Evolutionary conservation across 2,888 invertebrate genomes (phyloP), one percentile per base, ranked within the genome.

Genomic region (Amaurobius ferox): DNA sequence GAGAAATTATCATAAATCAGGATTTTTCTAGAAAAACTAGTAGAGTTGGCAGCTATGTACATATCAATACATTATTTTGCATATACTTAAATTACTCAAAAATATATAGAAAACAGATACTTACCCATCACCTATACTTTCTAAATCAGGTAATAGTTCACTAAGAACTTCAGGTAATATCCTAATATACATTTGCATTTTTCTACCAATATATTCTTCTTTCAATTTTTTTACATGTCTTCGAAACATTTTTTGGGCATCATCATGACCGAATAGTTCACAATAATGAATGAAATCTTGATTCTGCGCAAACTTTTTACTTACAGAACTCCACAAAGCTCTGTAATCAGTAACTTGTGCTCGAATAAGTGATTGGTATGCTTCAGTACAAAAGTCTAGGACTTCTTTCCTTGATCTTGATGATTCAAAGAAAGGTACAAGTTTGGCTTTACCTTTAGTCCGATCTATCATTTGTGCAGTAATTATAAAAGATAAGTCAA

Each of bases 391-490:
- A 62, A 95, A 95, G 90, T 98, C 97, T 90, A 97, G 92, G 26
- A 97, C 93, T 92, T 98, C 98, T 90, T 97, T 95, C 88, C 96
- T 94, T 89, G 95, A 94, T 89, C 96, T 93, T 64, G 97, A 94
- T 5, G 98, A 97, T 91, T 98, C 98, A 9, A 94, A 93, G 90
- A 95, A 96, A 29, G 95, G 94, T 86, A 94, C 92, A 35, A 92
- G 89, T 87, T 90, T 90, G 16, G 89, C 85, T 87, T 95, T 93
- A 83, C 95, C 94, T 92, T 97, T 97, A 62, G 95, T 95, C 91
- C 96, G 95, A 91, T 98, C 98, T 88, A 98, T 95, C 92, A 97
- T 94, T 92, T 98, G 98, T 32, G 97, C 98, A 80, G 98, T 92
- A 76, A 96, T 93, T 90, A 97, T 93, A 88, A 92, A 92, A 30